Evolutionary conservation across 30 jellyfish, hydroid and myxozoan species (phyloP).

Genomic region (Turritopsis rubra): DNA sequence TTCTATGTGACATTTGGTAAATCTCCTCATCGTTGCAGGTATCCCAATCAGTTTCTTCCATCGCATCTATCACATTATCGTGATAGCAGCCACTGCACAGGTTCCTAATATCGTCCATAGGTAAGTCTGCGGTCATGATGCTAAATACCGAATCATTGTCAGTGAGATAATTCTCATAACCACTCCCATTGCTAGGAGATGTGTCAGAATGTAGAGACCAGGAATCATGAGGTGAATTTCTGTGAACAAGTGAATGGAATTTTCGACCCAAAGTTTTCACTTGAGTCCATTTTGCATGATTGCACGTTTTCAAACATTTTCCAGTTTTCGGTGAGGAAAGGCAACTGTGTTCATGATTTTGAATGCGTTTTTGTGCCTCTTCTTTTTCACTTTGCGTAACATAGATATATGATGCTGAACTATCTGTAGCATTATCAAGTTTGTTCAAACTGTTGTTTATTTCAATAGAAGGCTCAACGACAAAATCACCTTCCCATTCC

Average conservation of each 20-base stretch:
- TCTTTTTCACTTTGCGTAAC: conserved; percentile 22
- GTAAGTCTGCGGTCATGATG: neutral
- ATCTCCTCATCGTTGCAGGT: neutral
- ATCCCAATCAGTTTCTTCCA: conserved; percentile 3
- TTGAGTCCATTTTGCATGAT: neutral
- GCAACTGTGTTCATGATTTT: conserved; percentile 14
- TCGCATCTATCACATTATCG: neutral
- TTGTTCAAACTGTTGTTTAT: neutral
- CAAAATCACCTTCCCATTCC: conserved; percentile 29
- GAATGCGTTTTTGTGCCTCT: conserved; percentile 22
- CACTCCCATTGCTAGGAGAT: neutral
- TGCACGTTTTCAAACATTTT: neutral
- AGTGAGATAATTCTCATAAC: neutral
- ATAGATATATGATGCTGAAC: conserved; percentile 6
- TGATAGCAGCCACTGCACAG: neutral
- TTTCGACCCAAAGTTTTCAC: neutral
- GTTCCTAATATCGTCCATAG: conserved; percentile 4
- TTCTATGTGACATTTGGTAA: neutral
- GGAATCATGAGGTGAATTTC: neutral
- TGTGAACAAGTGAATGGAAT: neutral
- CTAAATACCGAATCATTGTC: neutral
- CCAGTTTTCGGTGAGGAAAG: neutral
- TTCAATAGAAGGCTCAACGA: conserved; percentile 10
- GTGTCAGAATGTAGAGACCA: neutral
- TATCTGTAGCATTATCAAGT: neutral